Evolutionary conservation across 2,113 vertebrate species (phyloP), one percentile per base, ranked within the genome.

Genomic region (Paradoxurus hermaphroditus): DNA sequence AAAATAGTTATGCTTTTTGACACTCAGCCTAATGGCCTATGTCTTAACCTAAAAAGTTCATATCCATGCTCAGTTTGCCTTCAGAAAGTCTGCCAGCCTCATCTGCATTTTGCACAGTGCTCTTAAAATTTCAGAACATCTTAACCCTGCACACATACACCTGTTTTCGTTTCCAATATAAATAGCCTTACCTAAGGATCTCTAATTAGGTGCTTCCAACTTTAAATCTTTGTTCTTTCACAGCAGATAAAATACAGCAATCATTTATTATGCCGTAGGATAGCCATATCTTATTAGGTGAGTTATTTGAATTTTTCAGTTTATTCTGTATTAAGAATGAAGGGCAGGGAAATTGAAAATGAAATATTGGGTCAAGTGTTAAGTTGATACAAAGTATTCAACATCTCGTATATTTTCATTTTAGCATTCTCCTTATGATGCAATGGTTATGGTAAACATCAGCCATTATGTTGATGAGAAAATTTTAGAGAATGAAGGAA

Each of bases 391-490:
- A 85, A 95, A 15, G 4, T 77, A 41, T 3, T 96, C 27, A 91
- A 44, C 46, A 4, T 77, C 36, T 93, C 97, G 18, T 97, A 27
- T 98, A 79, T 10, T 84, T 23, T 97, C 25, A 53, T 98, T 98
- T 62, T 97, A 99, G 99, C 99, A 99, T 96, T 96, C 99, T 5
- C 99, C 99, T 7, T 99, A 98, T 72, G 99, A 99, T 97, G 99
- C 98, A 84, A 99, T 99, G 99, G 99, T 99, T 29, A 86, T 99
- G 93, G 99, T 99, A 96, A 98, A 98, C 36, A 73, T 99, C 97
- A 98, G 98, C 56, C 86, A 98, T 98, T 99, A 99, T 75, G 29
- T 99, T 0, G 99, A 99, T 96, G 98, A 99, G 97, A 99, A 99
- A 90, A 73, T 99, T 84, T 93, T 98, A 95, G 99, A 99, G 93